Base-by-base conservation (phyloP, 2,113 vertebrate species). In the Sisor rabdophorus region DNA sequence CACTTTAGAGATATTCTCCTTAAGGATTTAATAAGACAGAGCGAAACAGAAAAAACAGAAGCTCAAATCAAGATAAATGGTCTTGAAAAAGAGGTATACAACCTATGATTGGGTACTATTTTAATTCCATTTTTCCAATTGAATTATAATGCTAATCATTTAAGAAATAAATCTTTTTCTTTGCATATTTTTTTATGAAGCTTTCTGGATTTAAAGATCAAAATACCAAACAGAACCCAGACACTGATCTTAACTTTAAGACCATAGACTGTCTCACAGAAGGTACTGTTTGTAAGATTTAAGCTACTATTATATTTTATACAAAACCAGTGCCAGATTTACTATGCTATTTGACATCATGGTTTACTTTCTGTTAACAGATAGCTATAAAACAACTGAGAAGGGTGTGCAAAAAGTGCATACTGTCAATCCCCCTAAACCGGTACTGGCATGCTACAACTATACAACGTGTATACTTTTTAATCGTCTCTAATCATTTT, bases 81-180 rank as follows among this genome's bases (percentile, higher is more conserved):
- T 11, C 69, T 89, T 36, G 50, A 88, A 68, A 50, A 79, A 2
- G 85, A 89, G 89, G 88, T 89, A 85, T 28, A 17, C 16, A 0
- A 16, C 28, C 32, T 44, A 40, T 12, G 12, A 22, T 54, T 16
- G 2, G 1, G 0, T 47, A 5, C 16, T 11, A n/a, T n/a, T 36
- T 44, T 44, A 10, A 44, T 44, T 44, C 9, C 2, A 36, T 36
- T 36, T 3, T 36, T 36, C 6, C 6, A 36, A 44, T 44, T 12
- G 53, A 63, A 28, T 10, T 17, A 5, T 50, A 17, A 11, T 24
- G 59, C 36, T 60, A 16, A 60, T 16, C 69, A 40, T 26, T 48
- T 53, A 13, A 64, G 30, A 22, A 48, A 2, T 11, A 63, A 19
- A 60, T 20, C 17, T 26, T 17, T 47, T 10, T 63, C n/a, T 15